A percentile compares a stretch with the other conserved stretches of the same genome.
Conservation (phyloP, 2,888 invertebrate genomes). For the Parascotia fuliginaria region DNA sequence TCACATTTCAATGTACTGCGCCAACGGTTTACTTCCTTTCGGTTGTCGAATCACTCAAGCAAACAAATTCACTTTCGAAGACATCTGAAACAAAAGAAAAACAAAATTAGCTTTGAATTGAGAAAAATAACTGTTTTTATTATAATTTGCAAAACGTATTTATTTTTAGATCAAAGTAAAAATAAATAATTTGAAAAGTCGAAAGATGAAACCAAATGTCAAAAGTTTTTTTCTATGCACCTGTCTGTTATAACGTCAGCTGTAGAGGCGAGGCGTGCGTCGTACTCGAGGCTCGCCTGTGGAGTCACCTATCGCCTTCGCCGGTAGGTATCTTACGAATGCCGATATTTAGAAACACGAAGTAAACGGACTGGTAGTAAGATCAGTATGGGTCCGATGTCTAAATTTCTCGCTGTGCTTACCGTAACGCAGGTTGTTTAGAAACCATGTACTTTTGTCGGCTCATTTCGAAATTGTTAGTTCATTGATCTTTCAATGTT, state of each 20-base stretch:
- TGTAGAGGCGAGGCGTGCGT: conserved; percentile 67
- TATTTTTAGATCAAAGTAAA: not conserved
- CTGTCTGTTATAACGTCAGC: conserved; percentile 51
- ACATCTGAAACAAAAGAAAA: conserved; percentile 82
- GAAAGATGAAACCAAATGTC: conserved; percentile 6
- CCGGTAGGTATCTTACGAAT: conserved; percentile 62
- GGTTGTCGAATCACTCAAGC: conserved; percentile 67
- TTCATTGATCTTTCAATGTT: conserved; percentile 48
- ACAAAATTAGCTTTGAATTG: conserved; percentile 37
- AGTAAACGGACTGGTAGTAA: conserved; percentile 60
- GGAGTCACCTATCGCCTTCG: conserved; percentile 67
- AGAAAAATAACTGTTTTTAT: conserved; percentile 4
- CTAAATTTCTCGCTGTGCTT: conserved; percentile 58
- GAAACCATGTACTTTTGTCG: conserved; percentile 40
- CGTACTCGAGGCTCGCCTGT: conserved; percentile 65
- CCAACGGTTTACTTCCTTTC: conserved; percentile 50
- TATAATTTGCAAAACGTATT: not conserved
- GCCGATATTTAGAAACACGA: conserved; percentile 73
- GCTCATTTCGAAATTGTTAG: conserved; percentile 43
- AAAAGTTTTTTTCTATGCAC: conserved; percentile 44
- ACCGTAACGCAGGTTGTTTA: conserved; percentile 46
- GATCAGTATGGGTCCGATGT: conserved; percentile 66
- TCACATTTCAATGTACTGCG: conserved; percentile 78
- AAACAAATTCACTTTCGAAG: conserved; percentile 70
- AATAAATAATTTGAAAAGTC: not conserved